Evolutionary conservation across 2,113 vertebrate genomes (phyloP), one percentile per base, ranked within the genome.

Genomic region (Rhinopomastus cyanomelas): DNA sequence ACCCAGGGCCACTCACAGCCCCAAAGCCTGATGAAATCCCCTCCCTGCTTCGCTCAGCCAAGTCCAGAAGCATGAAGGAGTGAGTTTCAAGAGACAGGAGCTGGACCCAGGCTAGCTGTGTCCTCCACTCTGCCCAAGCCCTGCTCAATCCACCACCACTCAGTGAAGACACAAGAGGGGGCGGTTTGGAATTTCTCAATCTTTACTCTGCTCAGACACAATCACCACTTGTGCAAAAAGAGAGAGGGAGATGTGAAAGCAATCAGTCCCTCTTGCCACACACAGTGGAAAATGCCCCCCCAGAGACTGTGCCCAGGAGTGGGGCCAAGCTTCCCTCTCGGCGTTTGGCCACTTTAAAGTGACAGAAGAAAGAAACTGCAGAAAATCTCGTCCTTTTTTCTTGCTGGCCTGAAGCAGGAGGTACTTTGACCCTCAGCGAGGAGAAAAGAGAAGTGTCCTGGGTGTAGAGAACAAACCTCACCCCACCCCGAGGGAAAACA

Each of bases 121-220:
- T 53, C 61, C 30, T 46, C 65, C 17, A 27, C 12, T 66, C 80
- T 81, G 80, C 69, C 73, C 6, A 60, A 84, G 32, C 39, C 52
- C 68, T 18, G 65, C 77, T 71, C 91, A 74, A 36, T 74, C 55
- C 71, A 52, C 26, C 16, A 13, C 66, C 57, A 72, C 86, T 5
- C 81, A 59, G 27, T 1, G 37, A 86, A 84, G 5, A 90, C 46
- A 74, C 86, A 79, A 73, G 17, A 85, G 25, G 39, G 30, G 12
- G n/a, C 62, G 53, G 26, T 34, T 17, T 11, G 20, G 59, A 78
- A 61, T 36, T 87, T 55, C 37, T 25, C 44, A 18, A 69, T 69
- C 81, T 93, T 95, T 93, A 94, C 83, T 86, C 68, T 51, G 62
- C 37, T 71, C 57, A 61, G 81, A 81, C 59, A 84, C 73, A 91